These are phyloP conservation scores for Scleropages formosus DNA, from an alignment of 2,797 vertebrate species.

Conservation along the genomic window DNA sequence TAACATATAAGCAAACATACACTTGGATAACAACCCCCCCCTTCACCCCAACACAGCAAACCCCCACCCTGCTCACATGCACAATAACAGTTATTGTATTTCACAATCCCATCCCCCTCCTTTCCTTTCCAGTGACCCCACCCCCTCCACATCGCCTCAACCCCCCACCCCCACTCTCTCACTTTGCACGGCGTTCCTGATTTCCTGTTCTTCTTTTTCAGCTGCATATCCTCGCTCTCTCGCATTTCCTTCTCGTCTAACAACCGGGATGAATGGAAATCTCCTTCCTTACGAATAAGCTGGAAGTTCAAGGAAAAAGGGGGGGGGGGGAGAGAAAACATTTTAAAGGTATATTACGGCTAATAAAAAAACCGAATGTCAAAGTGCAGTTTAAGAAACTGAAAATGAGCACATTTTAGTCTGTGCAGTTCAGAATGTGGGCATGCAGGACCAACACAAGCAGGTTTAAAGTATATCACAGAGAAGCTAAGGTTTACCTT, in stretches of 20 bases:
- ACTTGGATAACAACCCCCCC: slow-evolving; percentile 13
- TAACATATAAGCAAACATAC: background rate
- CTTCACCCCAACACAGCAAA: too few relatives aligned
- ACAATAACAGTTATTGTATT: slow-evolving; percentile 26
- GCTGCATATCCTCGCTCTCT: slow-evolving; percentile 74
- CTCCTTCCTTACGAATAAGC: slow-evolving; percentile 74
- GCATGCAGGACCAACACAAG: too few relatives aligned
- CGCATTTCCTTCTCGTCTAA: slow-evolving; percentile 70
- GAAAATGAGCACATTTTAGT: background rate
- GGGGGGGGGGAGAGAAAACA: background rate
- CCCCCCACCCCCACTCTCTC: slow-evolving; percentile 44
- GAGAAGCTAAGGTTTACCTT: too few relatives aligned
- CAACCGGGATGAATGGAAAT: slow-evolving; percentile 71
- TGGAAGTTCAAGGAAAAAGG: slow-evolving; percentile 37
- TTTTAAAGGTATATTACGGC: background rate
- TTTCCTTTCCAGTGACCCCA: slow-evolving; percentile 24
- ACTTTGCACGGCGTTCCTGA: slow-evolving; percentile 73
- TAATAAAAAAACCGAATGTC: too few relatives aligned
- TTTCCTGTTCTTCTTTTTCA: slow-evolving; percentile 90
- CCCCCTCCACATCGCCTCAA: background rate
- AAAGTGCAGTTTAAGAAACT: background rate
- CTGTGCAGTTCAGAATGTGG: too few relatives aligned
- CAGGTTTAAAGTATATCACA: too few relatives aligned
- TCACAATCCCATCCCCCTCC: slow-evolving; percentile 18
- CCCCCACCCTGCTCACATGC: background rate